Conservation (phyloP, 2,888 invertebrate genomes). For the Norana najaformis region DNA sequence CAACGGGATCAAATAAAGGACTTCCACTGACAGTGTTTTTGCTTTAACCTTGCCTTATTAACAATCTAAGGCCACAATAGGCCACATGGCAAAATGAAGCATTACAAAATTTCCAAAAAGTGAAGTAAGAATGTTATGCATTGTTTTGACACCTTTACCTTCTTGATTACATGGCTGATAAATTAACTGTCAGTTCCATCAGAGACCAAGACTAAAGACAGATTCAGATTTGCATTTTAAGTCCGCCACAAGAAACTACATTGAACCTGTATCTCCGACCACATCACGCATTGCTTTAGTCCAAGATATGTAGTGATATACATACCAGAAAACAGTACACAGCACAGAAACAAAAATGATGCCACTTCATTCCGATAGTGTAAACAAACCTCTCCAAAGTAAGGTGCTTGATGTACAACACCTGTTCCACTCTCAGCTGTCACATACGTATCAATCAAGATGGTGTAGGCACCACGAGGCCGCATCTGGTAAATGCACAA, state of each 20-base stretch:
- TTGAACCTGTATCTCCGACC: not conserved
- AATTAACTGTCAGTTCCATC: not conserved
- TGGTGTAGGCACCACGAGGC: slow-evolving; percentile 74
- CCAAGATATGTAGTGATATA: not conserved
- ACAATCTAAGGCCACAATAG: not conserved
- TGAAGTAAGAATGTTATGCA: not conserved
- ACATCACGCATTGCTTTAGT: not conserved
- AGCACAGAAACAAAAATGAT: not conserved
- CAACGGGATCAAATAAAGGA: not conserved
- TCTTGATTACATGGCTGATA: not conserved
- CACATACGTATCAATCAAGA: slow-evolving; percentile 87
- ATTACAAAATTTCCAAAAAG: not conserved
- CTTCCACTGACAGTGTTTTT: not conserved
- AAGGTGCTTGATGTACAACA: slow-evolving; percentile 96
- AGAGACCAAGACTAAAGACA: not conserved
- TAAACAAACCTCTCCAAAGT: slow-evolving; percentile 80
- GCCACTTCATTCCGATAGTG: not conserved
- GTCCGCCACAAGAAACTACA: not conserved
- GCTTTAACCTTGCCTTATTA: not conserved
- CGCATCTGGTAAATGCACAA: slow-evolving; percentile 50
- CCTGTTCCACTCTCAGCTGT: slow-evolving; percentile 96
- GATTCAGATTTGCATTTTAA: not conserved
- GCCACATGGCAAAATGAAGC: not conserved
- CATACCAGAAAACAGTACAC: not conserved
- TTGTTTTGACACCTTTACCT: not conserved